Evolutionary conservation across 2,888 invertebrate genomes (phyloP), one percentile per base, ranked within the genome.

Genomic region (Lithophane socia): DNA sequence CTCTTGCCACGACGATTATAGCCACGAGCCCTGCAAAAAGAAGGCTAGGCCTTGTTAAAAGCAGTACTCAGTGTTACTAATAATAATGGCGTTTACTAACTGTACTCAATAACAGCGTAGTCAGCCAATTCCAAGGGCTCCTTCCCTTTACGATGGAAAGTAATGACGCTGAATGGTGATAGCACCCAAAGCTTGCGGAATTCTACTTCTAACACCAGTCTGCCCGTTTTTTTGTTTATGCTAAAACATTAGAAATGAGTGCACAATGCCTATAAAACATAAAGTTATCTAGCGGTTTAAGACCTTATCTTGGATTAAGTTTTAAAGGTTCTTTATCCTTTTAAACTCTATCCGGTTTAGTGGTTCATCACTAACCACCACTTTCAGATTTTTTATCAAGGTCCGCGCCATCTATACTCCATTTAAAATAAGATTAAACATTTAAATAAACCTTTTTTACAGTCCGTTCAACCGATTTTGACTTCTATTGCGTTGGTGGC

Each of bases 101-200:
- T 77, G 24, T 83, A 90, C 12, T 79, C 84, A 37, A 88, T 64
- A 1, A 71, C 75, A 1, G 77, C 49, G 16, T 71, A 88, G 64
- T 92, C 91, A 2, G 73, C 68, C 0, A 80, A 64, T 9, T 87
- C 80, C 2, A 92, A 76, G 0, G 92, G 88, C n/a, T 92, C 92
- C 61, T 87, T 89, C 0, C 83, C 91, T 16, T 87, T 86, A 3
- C 90, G 87, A 29, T 90, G 80, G 75, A 90, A 91, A 0, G 78
- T 85, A 29, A 89, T 86, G 37, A 84, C 87, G 0, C 73, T 69
- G 52, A 79, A 83, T 13, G 84, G 87, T 7, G 90, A 78, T 49
- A 70, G 86, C 37, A 83, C 44, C 3, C 72, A 82, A 24, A 90
- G 61, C 0, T 74, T 87, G 3, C 9, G 44, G 49, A 91, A 89